A percentile compares a stretch with the other conserved stretches of the same genome.
Evolutionary conservation across 2,888 invertebrate species (phyloP).

Genomic region (Antheraea yamamai): DNA sequence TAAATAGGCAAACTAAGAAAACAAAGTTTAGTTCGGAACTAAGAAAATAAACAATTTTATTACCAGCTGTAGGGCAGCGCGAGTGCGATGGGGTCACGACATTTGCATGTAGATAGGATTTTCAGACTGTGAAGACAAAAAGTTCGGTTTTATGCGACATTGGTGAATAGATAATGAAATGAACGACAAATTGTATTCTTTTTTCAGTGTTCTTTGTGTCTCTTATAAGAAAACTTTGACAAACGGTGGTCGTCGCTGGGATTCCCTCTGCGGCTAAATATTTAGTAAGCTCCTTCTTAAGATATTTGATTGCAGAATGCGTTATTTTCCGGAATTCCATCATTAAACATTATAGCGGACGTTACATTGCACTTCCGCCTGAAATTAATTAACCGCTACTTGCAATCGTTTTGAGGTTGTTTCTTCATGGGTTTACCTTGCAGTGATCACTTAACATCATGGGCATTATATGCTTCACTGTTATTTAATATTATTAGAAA

Average conservation of each 20-base stretch:
- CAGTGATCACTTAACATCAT: too few species aligned
- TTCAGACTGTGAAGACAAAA: slow-evolving; percentile 2
- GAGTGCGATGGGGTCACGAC: background rate
- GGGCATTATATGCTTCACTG: too few species aligned
- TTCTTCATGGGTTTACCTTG: too few species aligned
- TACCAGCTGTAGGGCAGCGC: background rate
- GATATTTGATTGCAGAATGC: too few species aligned
- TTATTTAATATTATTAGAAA: too few species aligned
- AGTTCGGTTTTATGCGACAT: slow-evolving; percentile 1
- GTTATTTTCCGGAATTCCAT: too few species aligned
- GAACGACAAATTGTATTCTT: background rate
- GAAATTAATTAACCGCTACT: too few species aligned
- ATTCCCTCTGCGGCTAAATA: background rate
- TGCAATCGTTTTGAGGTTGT: too few species aligned
- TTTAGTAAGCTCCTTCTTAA: too few species aligned
- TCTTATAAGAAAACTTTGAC: background rate
- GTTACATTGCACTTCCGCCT: too few species aligned
- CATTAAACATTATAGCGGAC: too few species aligned
- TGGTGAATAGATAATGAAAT: slow-evolving; percentile 2
- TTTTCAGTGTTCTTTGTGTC: background rate
- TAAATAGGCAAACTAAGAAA: background rate
- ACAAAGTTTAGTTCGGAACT: background rate
- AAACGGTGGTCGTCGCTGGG: background rate
- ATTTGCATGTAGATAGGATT: slow-evolving; percentile 13
- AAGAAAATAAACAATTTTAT: slow-evolving; percentile 6